Evolutionary conservation across 2,888 invertebrate genomes (phyloP), one percentile per base, ranked within the genome.

Genomic region (Philaethria dido): DNA sequence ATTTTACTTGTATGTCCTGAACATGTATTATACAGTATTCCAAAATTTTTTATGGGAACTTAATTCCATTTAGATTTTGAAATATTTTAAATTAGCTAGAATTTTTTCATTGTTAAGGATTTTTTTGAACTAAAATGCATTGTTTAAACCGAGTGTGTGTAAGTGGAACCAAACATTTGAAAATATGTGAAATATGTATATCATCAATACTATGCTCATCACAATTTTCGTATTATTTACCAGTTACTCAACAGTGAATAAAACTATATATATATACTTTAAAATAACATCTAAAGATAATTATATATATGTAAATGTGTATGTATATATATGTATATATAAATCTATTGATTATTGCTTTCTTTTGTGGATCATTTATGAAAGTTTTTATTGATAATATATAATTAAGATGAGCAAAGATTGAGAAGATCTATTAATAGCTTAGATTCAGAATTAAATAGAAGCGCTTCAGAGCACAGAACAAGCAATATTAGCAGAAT

Each of bases 151-250:
- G 62, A 69, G 71, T 72, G 74, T 70, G 73, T 74, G 71, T 75
- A 72, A 78, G 75, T 69, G 72, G 68, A 87, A 85, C 77, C 75
- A 82, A 88, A 87, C 91, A 92, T 90, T 92, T 91, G 92, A 91
- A 92, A 92, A 92, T 89, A 91, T 75, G 92, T 92, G 92, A 92
- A 92, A 89, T 79, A 86, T 87, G 87, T 81, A 57, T 78, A 78
- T 80, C 76, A 79, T 80, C 78, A 80, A 82, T 83, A 82, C 79
- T 75, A 86, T 90, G 89, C 89, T 88, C 90, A 89, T 88, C 89
- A 64, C 77, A 84, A 84, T 85, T 83, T 85, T 77, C 72, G 72
- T 61, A 66, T 68, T 63, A 62, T 54, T 50, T 66, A 72, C 73
- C 67, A 74, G 70, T 68, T 70, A 65, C 50, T 68, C 69, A 72